phyloP scores from a whole-genome alignment of 2,797 vertebrate species.

The Peromyscus nudipes region DNA sequence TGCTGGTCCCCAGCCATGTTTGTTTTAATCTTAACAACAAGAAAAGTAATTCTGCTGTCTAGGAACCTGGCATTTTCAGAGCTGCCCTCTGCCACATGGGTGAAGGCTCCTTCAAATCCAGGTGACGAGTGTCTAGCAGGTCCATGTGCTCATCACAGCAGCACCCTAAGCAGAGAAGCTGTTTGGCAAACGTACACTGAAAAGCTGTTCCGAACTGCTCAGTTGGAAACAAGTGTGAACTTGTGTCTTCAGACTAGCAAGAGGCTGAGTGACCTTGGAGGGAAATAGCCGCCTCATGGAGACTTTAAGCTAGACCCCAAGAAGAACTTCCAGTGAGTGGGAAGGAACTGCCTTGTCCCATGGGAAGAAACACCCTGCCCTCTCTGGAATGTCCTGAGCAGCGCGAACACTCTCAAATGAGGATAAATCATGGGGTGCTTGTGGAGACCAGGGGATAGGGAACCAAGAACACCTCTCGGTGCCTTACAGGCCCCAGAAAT shows the following conservation, averaged over 20 bases:
- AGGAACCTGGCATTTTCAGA: not conserved
- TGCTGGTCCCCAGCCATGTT: not conserved
- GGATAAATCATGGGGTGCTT: not conserved
- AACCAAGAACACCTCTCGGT: fast-evolving
- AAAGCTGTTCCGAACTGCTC: not conserved
- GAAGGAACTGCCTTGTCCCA: not conserved
- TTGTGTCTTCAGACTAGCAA: not conserved
- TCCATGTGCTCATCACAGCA: fast-evolving
- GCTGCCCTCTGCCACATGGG: not conserved
- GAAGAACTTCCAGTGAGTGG: not conserved
- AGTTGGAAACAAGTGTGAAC: not conserved
- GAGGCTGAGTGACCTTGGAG: not conserved
- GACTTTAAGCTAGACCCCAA: not conserved
- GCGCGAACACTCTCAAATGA: not conserved
- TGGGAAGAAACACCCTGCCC: no score
- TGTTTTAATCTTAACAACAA: not conserved
- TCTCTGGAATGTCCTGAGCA: not conserved
- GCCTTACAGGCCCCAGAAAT: not conserved
- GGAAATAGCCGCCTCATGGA: not conserved
- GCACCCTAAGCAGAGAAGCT: not conserved
- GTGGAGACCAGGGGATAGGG: not conserved
- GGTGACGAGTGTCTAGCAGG: fast-evolving
- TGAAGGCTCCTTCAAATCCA: not conserved
- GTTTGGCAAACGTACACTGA: not conserved
- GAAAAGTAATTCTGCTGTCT: not conserved